phyloP scores from a whole-genome alignment of 2,113 vertebrate species.

The Lagopus muta region DNA sequence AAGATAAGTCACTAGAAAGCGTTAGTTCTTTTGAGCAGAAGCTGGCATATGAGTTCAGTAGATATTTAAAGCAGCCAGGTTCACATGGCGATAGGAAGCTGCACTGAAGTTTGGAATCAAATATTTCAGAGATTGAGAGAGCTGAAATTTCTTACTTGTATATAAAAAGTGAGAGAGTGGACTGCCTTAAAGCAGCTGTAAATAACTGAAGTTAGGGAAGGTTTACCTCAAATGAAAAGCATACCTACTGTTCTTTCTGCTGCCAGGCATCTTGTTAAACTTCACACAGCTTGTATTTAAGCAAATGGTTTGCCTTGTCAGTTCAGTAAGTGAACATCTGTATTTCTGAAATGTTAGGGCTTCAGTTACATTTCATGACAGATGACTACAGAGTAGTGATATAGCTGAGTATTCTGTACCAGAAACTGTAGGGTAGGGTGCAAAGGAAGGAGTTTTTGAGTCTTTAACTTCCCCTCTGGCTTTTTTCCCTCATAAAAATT shows the following conservation, averaged over 20 bases:
- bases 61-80: not conserved
- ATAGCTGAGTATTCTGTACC: not conserved
- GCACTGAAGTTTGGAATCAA: not conserved
- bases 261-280: not conserved
- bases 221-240: not conserved
- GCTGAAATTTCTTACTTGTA: not conserved
- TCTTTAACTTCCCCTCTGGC: not conserved
- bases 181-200: not conserved
- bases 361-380: not conserved
- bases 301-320: not conserved
- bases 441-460: fast-evolving
- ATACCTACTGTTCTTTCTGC: not conserved
- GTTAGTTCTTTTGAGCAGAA: not conserved
- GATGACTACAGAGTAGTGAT: fast-evolving
- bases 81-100: not conserved
- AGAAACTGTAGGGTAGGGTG: not conserved
- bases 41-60: not conserved
- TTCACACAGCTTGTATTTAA: not conserved
- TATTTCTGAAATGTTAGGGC: not conserved
- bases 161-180: not conserved
- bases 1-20: not conserved
- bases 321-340: not conserved
- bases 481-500: not conserved
- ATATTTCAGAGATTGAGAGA: not conserved
- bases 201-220: not conserved